Evolutionary conservation across 2,113 vertebrate species (phyloP).

Genomic region (Cheirogaleus medius): DNA sequence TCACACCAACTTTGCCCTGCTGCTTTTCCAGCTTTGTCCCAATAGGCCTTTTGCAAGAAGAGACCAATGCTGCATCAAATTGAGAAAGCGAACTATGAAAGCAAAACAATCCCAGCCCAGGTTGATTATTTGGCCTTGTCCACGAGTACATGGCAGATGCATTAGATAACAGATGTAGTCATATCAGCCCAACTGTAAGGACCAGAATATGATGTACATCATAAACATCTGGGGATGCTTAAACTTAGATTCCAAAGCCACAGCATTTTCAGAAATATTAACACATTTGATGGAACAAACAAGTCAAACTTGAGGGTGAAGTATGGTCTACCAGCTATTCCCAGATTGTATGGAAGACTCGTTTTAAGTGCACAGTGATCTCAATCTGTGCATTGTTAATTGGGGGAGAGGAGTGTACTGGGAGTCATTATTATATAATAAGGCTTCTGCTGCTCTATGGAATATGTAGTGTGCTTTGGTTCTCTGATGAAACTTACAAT

Average conservation of each 20-base stretch:
- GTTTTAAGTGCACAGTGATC: background rate
- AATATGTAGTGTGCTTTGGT: background rate
- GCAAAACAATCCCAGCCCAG: background rate
- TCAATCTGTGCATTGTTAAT: background rate
- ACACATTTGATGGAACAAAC: background rate
- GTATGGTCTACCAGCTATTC: background rate
- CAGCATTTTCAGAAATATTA: background rate
- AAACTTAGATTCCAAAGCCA: background rate
- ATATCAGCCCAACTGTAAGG: background rate
- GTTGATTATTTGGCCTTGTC: background rate
- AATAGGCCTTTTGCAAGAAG: background rate
- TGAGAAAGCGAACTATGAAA: background rate
- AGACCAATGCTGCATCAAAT: background rate
- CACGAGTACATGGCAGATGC: background rate
- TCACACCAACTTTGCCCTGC: background rate
- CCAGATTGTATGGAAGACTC: background rate
- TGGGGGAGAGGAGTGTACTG: background rate
- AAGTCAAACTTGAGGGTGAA: background rate
- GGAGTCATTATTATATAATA: background rate
- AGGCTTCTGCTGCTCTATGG: background rate
- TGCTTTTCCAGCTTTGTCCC: background rate
- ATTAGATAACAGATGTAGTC: background rate
- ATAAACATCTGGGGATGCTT: background rate
- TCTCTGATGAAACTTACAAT: background rate
- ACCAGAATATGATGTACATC: background rate